Evolutionary conservation across 2,888 invertebrate species (phyloP).

Genomic region (Xylota segnis): DNA sequence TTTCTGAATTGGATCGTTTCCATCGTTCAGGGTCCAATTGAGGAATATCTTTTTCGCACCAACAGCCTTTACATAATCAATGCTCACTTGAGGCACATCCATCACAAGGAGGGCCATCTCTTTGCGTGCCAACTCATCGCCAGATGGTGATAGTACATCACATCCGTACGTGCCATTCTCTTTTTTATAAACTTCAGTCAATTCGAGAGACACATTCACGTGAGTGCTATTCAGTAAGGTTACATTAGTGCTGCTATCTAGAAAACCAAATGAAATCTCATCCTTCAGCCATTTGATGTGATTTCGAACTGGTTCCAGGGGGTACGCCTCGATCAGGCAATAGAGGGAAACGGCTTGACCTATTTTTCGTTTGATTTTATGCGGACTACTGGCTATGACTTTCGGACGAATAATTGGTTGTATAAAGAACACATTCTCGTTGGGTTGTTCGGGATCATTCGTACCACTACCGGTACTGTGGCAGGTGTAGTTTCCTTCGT

Average conservation of each 20-base stretch:
- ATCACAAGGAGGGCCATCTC: conserved; percentile 87
- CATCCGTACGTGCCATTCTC: conserved; percentile 91
- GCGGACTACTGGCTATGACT: conserved; percentile 83
- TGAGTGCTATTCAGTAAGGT: conserved; percentile 86
- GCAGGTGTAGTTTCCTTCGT: conserved; percentile 88
- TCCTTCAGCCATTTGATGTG: conserved; percentile 86
- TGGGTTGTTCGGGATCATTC: conserved; percentile 78
- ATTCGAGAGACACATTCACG: conserved; percentile 86
- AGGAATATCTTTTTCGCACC: conserved; percentile 90
- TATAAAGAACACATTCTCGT: conserved; percentile 82
- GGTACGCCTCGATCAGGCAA: conserved; percentile 87
- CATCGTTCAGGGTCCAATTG: conserved; percentile 92
- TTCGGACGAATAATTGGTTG: conserved; percentile 84
- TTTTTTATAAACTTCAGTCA: conserved; percentile 87
- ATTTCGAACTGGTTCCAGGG: conserved; percentile 84
- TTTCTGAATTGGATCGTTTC: conserved; percentile 88
- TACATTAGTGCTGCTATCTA: conserved; percentile 83
- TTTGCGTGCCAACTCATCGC: conserved; percentile 83
- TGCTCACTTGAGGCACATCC: conserved; percentile 89
- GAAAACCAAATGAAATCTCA: conserved; percentile 82
- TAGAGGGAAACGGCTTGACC: conserved; percentile 85
- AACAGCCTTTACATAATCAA: conserved; percentile 91
- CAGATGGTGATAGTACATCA: conserved; percentile 82
- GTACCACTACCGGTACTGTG: conserved; percentile 84
- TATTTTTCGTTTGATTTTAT: conserved; percentile 85